phyloP scores from a whole-genome alignment of 2,888 invertebrate species.

The Ashinkailepas kermadecensis region DNA sequence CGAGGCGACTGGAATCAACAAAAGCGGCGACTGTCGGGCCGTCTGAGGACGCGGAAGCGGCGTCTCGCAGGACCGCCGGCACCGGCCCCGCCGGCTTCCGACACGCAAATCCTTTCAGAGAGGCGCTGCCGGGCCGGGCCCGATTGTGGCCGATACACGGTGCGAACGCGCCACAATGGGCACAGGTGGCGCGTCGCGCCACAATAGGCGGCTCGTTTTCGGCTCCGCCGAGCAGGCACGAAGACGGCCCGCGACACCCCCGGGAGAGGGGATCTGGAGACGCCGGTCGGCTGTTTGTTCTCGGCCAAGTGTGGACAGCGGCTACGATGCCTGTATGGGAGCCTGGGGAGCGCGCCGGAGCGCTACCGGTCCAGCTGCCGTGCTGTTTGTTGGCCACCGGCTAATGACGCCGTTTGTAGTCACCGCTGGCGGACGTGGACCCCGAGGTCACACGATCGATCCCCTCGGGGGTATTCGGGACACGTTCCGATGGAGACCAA shows the following conservation, averaged over 20 bases:
- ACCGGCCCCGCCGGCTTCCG: not conserved
- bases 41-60: not conserved
- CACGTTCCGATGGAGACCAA: too few species aligned
- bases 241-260: not conserved
- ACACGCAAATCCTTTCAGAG: slow-evolving; percentile 14
- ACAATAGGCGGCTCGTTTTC: not conserved
- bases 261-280: too few species aligned
- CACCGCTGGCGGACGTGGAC: too few species aligned
- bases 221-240: not conserved
- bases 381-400: too few species aligned
- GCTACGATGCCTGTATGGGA: too few species aligned
- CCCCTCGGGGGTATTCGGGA: too few species aligned
- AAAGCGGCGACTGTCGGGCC: not conserved
- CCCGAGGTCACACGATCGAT: too few species aligned
- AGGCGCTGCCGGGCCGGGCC: not conserved
- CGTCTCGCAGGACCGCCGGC: not conserved
- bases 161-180: not conserved
- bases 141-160: not conserved
- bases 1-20: not conserved
- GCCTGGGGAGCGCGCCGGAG: too few species aligned
- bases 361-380: too few species aligned
- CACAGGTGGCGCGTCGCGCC: not conserved
- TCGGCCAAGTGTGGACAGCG: too few species aligned
- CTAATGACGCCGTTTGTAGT: too few species aligned
- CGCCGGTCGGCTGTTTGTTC: too few species aligned